Evolutionary conservation across 2,113 vertebrate genomes (phyloP).

Genomic region (Pollimyrus isidori): DNA sequence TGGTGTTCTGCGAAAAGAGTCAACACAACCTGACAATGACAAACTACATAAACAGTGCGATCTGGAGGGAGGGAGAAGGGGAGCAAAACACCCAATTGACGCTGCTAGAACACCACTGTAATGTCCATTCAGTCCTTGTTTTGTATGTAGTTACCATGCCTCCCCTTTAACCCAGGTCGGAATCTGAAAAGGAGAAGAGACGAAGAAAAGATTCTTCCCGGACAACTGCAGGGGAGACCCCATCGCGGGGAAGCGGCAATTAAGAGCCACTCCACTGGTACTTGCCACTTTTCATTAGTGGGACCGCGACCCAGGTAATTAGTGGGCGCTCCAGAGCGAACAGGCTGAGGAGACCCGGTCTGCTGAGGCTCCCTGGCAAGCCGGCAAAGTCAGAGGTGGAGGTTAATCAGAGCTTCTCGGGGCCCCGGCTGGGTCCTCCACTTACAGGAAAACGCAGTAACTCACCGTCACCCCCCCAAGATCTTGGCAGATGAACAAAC

Average conservation of each 20-base stretch:
- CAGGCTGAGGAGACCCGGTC: not conserved
- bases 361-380: not conserved
- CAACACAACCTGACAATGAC: not conserved
- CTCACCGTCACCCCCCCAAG: not conserved
- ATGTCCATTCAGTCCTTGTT: not conserved
- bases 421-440: not conserved
- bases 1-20: not conserved
- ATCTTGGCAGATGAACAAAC: constrained; percentile 4
- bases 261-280: constrained; percentile 3
- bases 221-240: not conserved
- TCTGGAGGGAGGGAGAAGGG: not conserved
- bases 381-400: not conserved
- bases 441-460: not conserved
- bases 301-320: constrained; percentile 13
- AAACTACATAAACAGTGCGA: not conserved
- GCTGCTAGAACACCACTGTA: not conserved
- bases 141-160: not conserved
- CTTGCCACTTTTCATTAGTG: constrained; percentile 19
- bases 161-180: not conserved
- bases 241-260: not conserved
- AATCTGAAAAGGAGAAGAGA: not conserved
- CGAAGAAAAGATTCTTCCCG: not conserved
- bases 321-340: not conserved
- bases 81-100: not conserved
- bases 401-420: not conserved